Base-by-base conservation (phyloP, 2,113 vertebrate species). In the Phylloscopus trochiloides region DNA sequence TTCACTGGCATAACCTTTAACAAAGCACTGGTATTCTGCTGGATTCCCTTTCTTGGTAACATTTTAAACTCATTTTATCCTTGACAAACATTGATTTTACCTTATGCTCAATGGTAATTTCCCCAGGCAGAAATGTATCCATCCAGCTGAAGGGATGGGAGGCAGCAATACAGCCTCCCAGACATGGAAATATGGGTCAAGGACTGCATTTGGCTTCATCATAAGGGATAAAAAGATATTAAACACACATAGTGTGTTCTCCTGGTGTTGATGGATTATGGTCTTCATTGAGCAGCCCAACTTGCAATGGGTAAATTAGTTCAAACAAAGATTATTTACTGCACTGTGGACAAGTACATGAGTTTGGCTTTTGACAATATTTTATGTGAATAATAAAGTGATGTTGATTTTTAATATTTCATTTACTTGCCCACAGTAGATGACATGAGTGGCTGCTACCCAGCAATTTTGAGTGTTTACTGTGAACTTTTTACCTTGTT, bases 401-500 rank as follows among this genome's bases (percentile, higher is more conserved):
- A 15, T 73, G 58, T 38, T 88, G 65, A 66, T 80, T 84, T 86
- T 82, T 45, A 61, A n/a, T 91, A 77, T 90, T 82, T 77, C 45
- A 59, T 75, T 92, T 92, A 22, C 50, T 77, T 14, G 3, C 71
- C 55, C 52, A 12, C 29, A 16, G 48, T 21, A 71, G 66, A 12
- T 48, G 65, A n/a, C 29, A 15, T 14, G 47, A 82, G 62, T 45
- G n/a, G 43, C 65, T 40, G 43, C 59, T 72, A 5, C 62, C 24
- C 61, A 63, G 43, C 10, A 70, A 50, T 70, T 83, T 20, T 68
- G 54, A 78, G 54, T 81, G 21, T 52, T 82, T 57, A 26, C 45
- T 48, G 34, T 78, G 85, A 88, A 86, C 91, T 90, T 87, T 72
- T 88, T 86, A 92, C 90, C 94, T 94, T 93, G 52, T 63, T 93